Percentiles rank a stretch among this genome's conserved stretches.
phyloP scores from a whole-genome alignment of 2,113 vertebrate genomes.

The Tragelaphus buxtoni region DNA sequence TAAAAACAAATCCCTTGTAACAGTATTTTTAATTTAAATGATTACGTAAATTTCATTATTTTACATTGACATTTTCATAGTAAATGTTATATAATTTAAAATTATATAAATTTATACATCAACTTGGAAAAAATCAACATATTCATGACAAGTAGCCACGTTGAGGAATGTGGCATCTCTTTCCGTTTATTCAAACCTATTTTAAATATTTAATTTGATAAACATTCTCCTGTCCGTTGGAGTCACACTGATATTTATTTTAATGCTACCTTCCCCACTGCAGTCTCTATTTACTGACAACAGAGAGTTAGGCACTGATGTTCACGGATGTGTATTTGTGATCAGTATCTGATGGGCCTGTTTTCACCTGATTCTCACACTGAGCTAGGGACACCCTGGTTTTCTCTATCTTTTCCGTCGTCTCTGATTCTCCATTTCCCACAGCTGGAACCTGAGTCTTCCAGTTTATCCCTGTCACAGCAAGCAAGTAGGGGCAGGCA shows the following conservation, averaged over 20 bases:
- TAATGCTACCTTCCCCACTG: not conserved
- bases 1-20: not conserved
- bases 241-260: not conserved
- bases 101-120: not conserved
- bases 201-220: not conserved
- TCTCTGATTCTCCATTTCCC: not conserved
- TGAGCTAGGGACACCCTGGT: not conserved
- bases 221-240: not conserved
- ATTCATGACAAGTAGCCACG: not conserved
- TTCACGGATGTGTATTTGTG: not conserved
- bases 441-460: not conserved
- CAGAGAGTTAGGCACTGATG: too few relatives aligned
- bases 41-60: not conserved
- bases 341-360: not conserved
- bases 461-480: not conserved
- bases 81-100: not conserved
- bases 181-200: not conserved
- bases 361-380: not conserved
- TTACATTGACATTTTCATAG: not conserved
- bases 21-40: not conserved
- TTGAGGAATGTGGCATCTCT: not conserved
- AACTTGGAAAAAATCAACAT: not conserved
- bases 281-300: not conserved
- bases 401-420: not conserved
- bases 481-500: not conserved